Percentiles rank a stretch among this genome's conserved stretches.
Evolutionary conservation across 2,113 vertebrate species (phyloP).

Genomic region (Dinomys branickii): DNA sequence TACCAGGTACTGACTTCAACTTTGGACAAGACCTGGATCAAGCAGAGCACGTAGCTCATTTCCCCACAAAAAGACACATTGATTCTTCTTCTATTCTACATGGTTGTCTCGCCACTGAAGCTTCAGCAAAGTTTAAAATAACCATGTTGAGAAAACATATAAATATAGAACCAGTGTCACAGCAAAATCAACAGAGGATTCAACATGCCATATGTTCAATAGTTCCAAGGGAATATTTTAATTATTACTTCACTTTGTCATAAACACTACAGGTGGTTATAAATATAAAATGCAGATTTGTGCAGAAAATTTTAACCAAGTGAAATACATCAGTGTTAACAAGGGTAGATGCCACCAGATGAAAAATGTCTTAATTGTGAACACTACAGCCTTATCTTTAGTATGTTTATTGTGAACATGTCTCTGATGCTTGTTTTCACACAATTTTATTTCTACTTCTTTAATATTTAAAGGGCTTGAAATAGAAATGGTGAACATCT

Average conservation of each 20-base stretch:
- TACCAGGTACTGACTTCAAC: slow-evolving; percentile 6
- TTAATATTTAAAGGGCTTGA: slow-evolving; percentile 61
- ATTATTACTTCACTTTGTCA: slow-evolving; percentile 78
- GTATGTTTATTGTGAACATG: neutral
- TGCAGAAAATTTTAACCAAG: slow-evolving; percentile 56
- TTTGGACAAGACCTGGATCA: slow-evolving; percentile 68
- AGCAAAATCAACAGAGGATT: slow-evolving; percentile 76
- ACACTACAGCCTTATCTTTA: slow-evolving; percentile 42
- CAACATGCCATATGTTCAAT: slow-evolving; percentile 68
- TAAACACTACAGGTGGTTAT: slow-evolving; percentile 74
- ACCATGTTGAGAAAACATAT: slow-evolving; percentile 75
- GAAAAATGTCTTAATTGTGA: slow-evolving; percentile 43
- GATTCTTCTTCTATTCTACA: slow-evolving; percentile 63
- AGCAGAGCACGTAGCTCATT: slow-evolving; percentile 16
- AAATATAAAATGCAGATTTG: slow-evolving; percentile 63
- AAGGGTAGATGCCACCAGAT: slow-evolving; percentile 25
- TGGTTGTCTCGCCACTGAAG: slow-evolving; percentile 66
- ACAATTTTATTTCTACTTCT: slow-evolving; percentile 50
- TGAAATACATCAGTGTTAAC: slow-evolving; percentile 63
- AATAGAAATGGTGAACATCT: slow-evolving; percentile 77
- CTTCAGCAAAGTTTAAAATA: slow-evolving; percentile 82
- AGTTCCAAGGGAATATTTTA: slow-evolving; percentile 72
- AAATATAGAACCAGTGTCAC: slow-evolving; percentile 72
- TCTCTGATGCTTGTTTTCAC: slow-evolving; percentile 60
- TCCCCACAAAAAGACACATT: neutral